Conservation (phyloP, 2,888 invertebrate species). For the Steinernema scapterisci region DNA sequence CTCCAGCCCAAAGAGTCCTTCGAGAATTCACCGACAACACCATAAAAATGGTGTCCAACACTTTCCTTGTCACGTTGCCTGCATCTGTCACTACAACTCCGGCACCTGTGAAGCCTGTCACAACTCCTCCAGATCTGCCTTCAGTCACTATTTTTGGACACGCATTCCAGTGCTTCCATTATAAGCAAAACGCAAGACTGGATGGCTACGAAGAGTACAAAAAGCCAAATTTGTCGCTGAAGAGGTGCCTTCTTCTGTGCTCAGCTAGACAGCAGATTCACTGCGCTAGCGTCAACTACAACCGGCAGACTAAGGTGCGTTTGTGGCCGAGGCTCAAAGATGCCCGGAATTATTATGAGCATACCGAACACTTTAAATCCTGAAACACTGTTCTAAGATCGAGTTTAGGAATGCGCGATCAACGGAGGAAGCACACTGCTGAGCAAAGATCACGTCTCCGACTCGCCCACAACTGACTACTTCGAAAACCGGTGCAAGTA, state of each 20-base stretch:
- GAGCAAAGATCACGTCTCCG: background rate
- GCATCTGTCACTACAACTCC: background rate
- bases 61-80: background rate
- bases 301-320: conserved; percentile 13
- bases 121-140: background rate
- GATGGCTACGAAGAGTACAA: conserved; percentile 14
- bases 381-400: background rate
- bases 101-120: too few species aligned
- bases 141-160: conserved; percentile 4
- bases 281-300: conserved; percentile 17
- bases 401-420: background rate
- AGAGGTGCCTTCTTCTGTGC: conserved; percentile 18
- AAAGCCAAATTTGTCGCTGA: background rate
- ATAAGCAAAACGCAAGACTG: background rate
- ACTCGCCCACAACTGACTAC: background rate
- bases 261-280: conserved; percentile 11
- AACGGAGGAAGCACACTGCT: background rate
- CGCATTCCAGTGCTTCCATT: conserved; percentile 17
- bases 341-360: too few species aligned
- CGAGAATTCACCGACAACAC: conserved; percentile 8
- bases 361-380: too few species aligned
- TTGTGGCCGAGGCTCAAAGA: too few species aligned
- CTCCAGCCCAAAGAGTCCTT: background rate
- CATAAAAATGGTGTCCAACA: background rate
- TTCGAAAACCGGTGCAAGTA: conserved; percentile 25